Evolutionary conservation across 2,797 vertebrate genomes (phyloP).

Genomic region (Scyliorhinus canicula): DNA sequence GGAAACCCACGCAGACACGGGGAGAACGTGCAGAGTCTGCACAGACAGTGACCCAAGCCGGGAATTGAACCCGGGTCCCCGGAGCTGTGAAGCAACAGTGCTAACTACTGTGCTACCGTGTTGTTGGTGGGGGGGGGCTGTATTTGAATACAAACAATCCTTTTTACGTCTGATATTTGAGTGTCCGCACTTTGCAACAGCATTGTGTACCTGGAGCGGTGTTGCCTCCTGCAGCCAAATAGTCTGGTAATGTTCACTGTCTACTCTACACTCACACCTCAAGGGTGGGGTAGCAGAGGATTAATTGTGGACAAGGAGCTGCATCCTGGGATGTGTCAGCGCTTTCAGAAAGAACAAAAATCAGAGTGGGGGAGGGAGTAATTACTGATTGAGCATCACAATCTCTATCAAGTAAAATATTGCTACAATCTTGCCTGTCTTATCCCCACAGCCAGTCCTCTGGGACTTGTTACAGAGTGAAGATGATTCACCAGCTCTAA

Average conservation of each 20-base stretch:
- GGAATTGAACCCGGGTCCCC: too few relatives aligned
- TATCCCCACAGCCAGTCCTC: constrained; percentile 64
- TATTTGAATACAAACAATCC: neutral
- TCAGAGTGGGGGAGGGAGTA: neutral
- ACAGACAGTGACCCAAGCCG: too few relatives aligned
- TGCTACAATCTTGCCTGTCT: constrained; percentile 3
- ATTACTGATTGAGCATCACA: neutral
- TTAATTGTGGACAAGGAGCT: neutral
- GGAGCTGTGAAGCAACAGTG: too few relatives aligned
- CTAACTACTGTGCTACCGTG: too few relatives aligned
- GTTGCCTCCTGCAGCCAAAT: neutral
- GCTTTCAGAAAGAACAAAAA: neutral
- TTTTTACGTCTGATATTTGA: neutral
- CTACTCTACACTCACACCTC: neutral
- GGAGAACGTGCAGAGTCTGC: too few relatives aligned
- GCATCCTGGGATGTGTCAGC: neutral
- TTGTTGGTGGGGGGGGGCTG: neutral
- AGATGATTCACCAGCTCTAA: constrained; percentile 65
- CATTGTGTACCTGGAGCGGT: neutral
- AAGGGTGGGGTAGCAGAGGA: neutral
- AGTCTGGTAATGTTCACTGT: neutral
- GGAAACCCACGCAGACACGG: too few relatives aligned
- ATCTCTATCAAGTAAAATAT: neutral
- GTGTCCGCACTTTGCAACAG: neutral
- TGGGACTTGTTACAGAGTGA: constrained; percentile 78